Base-by-base conservation (phyloP, 2,888 invertebrate species). In the Glyphotaelius pellucidus region DNA sequence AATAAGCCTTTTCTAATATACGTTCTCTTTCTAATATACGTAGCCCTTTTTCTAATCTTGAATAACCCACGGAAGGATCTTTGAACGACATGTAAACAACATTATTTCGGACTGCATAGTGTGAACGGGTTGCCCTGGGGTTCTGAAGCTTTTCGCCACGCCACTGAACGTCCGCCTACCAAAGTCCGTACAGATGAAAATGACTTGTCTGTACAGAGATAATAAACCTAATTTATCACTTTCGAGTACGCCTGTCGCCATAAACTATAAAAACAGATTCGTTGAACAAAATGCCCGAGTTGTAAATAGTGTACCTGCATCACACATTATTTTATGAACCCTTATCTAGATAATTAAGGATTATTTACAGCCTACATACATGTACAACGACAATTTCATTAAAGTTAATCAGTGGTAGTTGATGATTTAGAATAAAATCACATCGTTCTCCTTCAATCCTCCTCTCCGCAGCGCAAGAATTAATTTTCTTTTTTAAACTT, bases 401-500 rank as follows among this genome's bases (percentile, higher is more conserved):
- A 86, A 52, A 42, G 86, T 86, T 32, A 19, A n/a, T n/a, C n/a
- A n/a, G n/a, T n/a, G n/a, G 52, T 42, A 15, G 14, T 47, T 86
- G 30, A 86, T 86, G 86, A 35, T 25, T 42, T 19, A 25, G 38
- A 86, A 86, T 86, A 86, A 86, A 86, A 86, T 19, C 86, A 11
- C n/a, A 42, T 47, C 42, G 30, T 86, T 86, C 86, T 42, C 25
- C 42, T 80, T 88, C n/a, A 14, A 88, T 79, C 31, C 42, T 15
- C 38, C 79, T 30, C 52, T 88, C 79, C 25, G 88, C 15, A 31
- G 52, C n/a, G 19, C 38, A 79, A 88, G 88, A 88, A 88, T 88
- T 88, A 88, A 88, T 88, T 88, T 67, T 88, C 35, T 85, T 88
- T 88, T 88, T 88, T 88, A 31, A 90, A 84, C 83, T 90, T 90